Conservation (phyloP, 2,113 vertebrate species). For the Pygoscelis antarcticus region DNA sequence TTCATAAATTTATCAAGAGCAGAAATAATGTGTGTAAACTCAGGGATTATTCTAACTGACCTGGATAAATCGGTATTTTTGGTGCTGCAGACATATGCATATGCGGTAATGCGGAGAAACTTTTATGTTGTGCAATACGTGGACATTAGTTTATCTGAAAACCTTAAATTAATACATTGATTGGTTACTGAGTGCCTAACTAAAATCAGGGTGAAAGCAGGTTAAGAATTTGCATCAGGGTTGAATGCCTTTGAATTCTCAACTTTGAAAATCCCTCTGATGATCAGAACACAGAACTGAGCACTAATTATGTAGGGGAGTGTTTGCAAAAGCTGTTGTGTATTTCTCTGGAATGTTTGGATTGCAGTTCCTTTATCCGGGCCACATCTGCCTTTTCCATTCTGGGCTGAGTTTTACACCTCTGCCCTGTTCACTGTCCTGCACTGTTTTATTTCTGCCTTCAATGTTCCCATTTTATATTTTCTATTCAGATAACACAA, state of each 20-base stretch:
- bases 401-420: background rate
- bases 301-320: background rate
- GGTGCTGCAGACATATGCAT: background rate
- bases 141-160: background rate
- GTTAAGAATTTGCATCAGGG: background rate
- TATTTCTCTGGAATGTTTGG: background rate
- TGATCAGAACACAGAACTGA: background rate
- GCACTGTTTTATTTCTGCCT: background rate
- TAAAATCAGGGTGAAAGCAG: background rate
- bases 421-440: background rate
- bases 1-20: background rate
- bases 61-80: background rate
- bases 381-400: background rate
- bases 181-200: background rate
- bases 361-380: background rate
- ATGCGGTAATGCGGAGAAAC: rapidly evolving
- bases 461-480: background rate
- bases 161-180: background rate
- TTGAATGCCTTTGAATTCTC: background rate
- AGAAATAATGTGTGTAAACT: background rate
- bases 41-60: background rate
- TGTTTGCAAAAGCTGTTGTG: background rate
- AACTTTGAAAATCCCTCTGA: background rate
- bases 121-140: background rate
- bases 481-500: background rate